Evolutionary conservation across 2,797 vertebrate species (phyloP).

Genomic region (Mallotus villosus): DNA sequence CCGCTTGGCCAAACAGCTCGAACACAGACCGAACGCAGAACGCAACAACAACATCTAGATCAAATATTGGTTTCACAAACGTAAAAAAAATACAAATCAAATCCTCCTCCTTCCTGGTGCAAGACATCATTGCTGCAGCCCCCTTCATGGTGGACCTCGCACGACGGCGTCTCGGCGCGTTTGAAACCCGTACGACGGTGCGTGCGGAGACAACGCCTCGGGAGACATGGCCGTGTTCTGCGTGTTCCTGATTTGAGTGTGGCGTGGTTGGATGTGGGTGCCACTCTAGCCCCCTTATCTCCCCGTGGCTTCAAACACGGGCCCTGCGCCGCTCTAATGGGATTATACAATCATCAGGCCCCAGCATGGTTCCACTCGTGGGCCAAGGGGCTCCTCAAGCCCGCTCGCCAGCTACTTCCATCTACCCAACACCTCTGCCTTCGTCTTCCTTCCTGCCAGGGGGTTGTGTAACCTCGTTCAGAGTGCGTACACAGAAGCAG

Average conservation of each 20-base stretch:
- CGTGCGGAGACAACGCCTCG: no score
- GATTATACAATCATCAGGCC: slow-evolving; percentile 21
- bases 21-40: not conserved
- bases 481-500: not conserved
- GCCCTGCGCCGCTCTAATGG: not conserved
- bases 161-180: no score
- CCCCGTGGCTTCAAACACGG: slow-evolving; percentile 3
- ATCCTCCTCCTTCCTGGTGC: not conserved
- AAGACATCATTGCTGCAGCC: no score
- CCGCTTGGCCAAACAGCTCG: not conserved
- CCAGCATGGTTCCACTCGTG: not conserved
- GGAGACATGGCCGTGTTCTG: no score
- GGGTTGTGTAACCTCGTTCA: not conserved
- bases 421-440: no score
- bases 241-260: not conserved
- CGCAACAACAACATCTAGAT: not conserved
- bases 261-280: not conserved
- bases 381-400: not conserved
- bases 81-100: not conserved
- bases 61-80: no score
- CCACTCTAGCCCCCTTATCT: slow-evolving; percentile 3
- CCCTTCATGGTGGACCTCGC: no score
- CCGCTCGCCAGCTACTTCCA: no score
- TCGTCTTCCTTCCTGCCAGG: not conserved
- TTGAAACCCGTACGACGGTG: no score